These are phyloP conservation scores for Ostrea edulis DNA, from an alignment of 1,140 invertebrate species.

Conservation along the genomic window DNA sequence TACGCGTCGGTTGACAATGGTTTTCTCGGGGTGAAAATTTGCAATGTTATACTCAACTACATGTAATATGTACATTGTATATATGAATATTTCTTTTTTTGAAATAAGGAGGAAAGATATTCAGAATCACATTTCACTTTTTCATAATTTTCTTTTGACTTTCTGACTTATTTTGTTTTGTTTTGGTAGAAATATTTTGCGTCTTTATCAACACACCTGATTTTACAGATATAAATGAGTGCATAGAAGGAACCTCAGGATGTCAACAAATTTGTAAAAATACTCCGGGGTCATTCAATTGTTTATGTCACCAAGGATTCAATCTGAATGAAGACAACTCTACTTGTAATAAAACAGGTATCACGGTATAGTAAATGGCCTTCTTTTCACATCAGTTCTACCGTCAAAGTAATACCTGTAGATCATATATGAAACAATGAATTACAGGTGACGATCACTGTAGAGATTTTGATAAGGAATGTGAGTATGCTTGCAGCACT, in stretches of 20 bases:
- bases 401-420: too few species aligned
- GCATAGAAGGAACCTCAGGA: neutral
- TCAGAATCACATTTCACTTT: too few species aligned
- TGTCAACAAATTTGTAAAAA: conserved; percentile 1
- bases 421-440: neutral
- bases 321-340: neutral
- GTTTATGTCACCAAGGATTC: neutral
- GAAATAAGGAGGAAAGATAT: too few species aligned
- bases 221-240: neutral
- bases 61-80: too few species aligned
- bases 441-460: neutral
- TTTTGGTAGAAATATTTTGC: too few species aligned
- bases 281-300: neutral
- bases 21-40: too few species aligned
- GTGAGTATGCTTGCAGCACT: neutral
- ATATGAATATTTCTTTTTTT: too few species aligned
- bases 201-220: too few species aligned
- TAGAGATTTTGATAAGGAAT: neutral
- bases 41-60: too few species aligned
- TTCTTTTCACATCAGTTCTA: neutral
- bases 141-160: too few species aligned
- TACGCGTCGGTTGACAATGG: too few species aligned
- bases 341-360: neutral
- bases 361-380: neutral
- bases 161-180: too few species aligned